Base-by-base conservation (phyloP, 2,113 vertebrate genomes). In the Balaeniceps rex region DNA sequence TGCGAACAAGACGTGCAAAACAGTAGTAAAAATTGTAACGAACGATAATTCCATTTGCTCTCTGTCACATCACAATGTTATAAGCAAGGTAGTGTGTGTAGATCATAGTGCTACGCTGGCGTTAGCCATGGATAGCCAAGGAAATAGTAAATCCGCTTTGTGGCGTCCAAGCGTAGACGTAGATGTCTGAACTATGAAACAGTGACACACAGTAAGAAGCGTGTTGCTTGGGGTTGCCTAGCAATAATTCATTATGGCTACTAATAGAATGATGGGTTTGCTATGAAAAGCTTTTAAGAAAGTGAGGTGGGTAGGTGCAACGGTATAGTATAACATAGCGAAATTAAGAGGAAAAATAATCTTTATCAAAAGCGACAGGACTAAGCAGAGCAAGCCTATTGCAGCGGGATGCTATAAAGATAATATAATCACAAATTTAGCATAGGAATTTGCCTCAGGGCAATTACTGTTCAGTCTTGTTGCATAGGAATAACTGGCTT, bases 161-260 rank as follows among this genome's bases (percentile, higher is more conserved):
- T 64, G 38, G 23, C 4, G 0, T 44, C 78, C 28, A 65, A 40
- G 76, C 44, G 11, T 6, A 26, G 38, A 79, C 75, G 44, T 42
- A n/a, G 66, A 55, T 36, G 33, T 66, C 74, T 84, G 83, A 70
- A 76, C 33, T 42, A 19, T 40, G 79, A 46, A 92, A 23, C 21
- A 28, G 46, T 26, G 77, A 16, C 28, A 57, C 4, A 3, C 5
- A 14, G 49, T 10, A 42, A n/a, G 51, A 55, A 83, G 40, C 29
- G 4, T 17, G 74, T 57, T 92, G 61, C 82, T 80, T 60, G 57
- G n/a, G 61, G 82, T 92, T 96, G 86, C 92, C 61, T 92, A 87
- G 92, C 92, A 94, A 89, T 92, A 87, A 83, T 79, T 96, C 77
- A 83, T 95, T 91, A 88, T 12, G 44, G 75, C 65, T 82, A n/a